These are phyloP conservation scores for Brachyhypopomus gauderio DNA, from an alignment of 2,113 vertebrate genomes.

Conservation along the genomic window DNA sequence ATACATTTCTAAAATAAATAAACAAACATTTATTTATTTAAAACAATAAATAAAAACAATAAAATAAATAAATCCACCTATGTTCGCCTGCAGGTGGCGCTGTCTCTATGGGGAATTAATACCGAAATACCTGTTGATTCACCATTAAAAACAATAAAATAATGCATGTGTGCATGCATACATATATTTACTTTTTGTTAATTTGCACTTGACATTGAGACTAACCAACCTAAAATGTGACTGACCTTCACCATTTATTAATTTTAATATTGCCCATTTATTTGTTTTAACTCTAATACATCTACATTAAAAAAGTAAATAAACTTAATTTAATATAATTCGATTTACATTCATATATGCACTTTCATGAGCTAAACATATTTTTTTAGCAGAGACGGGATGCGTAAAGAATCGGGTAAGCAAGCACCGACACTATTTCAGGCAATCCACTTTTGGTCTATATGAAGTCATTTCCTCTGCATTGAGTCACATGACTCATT, in stretches of 20 bases:
- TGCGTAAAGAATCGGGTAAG: slow-evolving; percentile 55
- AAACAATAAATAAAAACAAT: too few species aligned
- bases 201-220: background rate
- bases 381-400: slow-evolving; percentile 55
- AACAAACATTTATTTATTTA: too few species aligned
- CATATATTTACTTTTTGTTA: background rate
- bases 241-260: background rate
- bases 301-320: too few species aligned
- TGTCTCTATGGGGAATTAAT: slow-evolving; percentile 30
- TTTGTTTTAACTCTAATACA: too few species aligned
- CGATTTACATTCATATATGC: background rate
- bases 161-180: slow-evolving; percentile 1
- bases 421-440: slow-evolving; percentile 39
- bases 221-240: background rate
- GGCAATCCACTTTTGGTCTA: slow-evolving; percentile 26
- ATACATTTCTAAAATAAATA: too few species aligned
- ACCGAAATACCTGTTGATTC: slow-evolving; percentile 8
- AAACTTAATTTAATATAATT: too few species aligned
- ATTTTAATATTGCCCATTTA: too few species aligned
- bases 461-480: slow-evolving; percentile 47
- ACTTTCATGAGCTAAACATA: slow-evolving; percentile 29
- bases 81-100: slow-evolving; percentile 25
- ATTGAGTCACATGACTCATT: slow-evolving; percentile 42
- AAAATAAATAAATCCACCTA: too few species aligned
- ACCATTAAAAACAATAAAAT: background rate